These are phyloP conservation scores for Morone saxatilis DNA, from an alignment of 2,113 vertebrate species.

Conservation along the genomic window DNA sequence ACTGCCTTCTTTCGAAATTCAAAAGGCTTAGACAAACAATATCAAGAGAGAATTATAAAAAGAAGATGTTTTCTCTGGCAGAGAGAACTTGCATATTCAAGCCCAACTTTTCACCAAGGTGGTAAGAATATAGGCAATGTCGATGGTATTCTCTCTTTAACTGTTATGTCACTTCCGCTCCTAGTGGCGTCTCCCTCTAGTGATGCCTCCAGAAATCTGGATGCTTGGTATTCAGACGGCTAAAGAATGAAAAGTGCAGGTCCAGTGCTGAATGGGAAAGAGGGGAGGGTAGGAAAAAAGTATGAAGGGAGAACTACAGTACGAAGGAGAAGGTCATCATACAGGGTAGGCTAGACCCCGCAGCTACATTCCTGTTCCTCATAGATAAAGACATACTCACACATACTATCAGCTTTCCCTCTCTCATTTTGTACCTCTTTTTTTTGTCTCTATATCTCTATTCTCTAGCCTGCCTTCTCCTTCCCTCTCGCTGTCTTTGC, in stretches of 20 bases:
- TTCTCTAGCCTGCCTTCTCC: conserved; percentile 2
- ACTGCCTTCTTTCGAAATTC: conserved; percentile 49
- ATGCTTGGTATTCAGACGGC: conserved; percentile 51
- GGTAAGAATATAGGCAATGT: neutral
- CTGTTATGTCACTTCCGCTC: conserved; percentile 27
- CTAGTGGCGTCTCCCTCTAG: conserved; percentile 47
- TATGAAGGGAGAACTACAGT: conserved; percentile 3
- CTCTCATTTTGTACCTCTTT: conserved; percentile 1
- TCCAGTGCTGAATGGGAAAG: conserved; percentile 34
- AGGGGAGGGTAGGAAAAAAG: neutral
- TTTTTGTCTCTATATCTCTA: conserved; percentile 6
- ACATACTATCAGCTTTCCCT: conserved; percentile 27
- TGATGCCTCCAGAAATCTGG: conserved; percentile 55
- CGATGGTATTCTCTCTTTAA: conserved; percentile 11
- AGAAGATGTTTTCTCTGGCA: neutral
- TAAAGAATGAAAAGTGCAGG: conserved; percentile 3
- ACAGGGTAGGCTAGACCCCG: conserved; percentile 44
- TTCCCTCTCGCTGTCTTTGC: conserved; percentile 21
- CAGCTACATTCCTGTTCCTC: conserved; percentile 65
- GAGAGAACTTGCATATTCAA: conserved; percentile 5
- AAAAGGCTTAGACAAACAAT: conserved; percentile 56
- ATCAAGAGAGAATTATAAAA: conserved; percentile 54
- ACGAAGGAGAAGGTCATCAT: conserved; percentile 38
- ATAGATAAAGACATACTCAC: conserved; percentile 67
- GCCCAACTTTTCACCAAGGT: conserved; percentile 2